phyloP scores from a whole-genome alignment of 2,888 invertebrate species.

The Limenitis camilla region DNA sequence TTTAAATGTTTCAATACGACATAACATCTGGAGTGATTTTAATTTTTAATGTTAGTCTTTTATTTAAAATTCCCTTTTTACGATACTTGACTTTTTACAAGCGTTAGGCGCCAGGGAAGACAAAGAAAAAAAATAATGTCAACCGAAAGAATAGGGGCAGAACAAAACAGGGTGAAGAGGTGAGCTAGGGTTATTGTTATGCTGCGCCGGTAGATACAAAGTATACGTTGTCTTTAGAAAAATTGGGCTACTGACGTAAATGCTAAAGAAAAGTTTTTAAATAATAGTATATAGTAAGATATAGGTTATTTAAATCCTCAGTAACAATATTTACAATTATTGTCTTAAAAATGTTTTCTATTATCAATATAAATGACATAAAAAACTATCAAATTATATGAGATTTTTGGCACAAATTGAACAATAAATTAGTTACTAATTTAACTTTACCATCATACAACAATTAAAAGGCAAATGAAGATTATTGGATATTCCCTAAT shows the following conservation, averaged over 20 bases:
- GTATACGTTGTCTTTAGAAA: conserved; percentile 4
- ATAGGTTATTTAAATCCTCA: too few species aligned
- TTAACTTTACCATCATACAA: too few species aligned
- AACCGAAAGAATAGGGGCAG: conserved; percentile 54
- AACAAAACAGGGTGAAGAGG: conserved; percentile 65
- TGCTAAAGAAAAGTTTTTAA: not conserved
- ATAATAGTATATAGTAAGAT: not conserved
- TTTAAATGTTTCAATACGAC: too few species aligned
- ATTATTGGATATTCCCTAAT: too few species aligned
- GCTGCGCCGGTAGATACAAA: conserved; percentile 15
- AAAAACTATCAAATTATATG: too few species aligned
- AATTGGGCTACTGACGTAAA: not conserved
- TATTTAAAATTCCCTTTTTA: conserved; percentile 25
- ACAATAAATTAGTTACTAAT: too few species aligned
- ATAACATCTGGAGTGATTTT: conserved; percentile 10
- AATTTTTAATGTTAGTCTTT: conserved; percentile 28
- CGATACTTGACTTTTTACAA: conserved; percentile 42
- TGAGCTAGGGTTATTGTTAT: conserved; percentile 37
- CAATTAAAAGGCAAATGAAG: too few species aligned
- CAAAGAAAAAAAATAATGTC: conserved; percentile 50
- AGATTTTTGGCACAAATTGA: too few species aligned
- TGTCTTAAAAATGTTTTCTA: too few species aligned
- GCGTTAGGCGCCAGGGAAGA: conserved; percentile 37
- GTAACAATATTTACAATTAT: too few species aligned
- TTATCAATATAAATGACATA: too few species aligned